phyloP scores from a whole-genome alignment of 2,888 invertebrate genomes.

The Heliconius ethilla region DNA sequence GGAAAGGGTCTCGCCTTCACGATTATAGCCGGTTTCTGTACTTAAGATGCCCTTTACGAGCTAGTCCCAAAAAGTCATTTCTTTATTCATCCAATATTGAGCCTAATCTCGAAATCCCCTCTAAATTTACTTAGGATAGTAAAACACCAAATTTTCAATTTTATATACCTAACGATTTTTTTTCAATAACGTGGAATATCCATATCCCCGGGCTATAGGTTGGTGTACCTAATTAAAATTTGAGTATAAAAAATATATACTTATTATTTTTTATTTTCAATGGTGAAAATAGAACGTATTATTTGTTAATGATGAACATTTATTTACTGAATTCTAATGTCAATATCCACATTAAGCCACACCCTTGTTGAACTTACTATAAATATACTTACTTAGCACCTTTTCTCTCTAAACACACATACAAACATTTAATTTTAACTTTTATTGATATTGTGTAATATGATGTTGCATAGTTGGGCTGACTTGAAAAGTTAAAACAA shows the following conservation, averaged over 20 bases:
- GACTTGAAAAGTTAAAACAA: constrained; percentile 56
- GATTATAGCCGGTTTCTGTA: constrained; percentile 74
- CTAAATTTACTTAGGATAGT: constrained; percentile 33
- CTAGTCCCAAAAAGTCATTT: constrained; percentile 70
- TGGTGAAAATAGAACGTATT: background rate
- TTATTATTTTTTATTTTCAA: background rate
- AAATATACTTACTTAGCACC: background rate
- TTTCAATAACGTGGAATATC: background rate
- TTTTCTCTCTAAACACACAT: background rate
- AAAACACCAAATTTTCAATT: constrained; percentile 29
- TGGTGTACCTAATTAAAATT: background rate
- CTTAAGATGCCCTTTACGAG: constrained; percentile 72
- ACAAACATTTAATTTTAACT: background rate
- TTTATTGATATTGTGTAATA: constrained; percentile 17
- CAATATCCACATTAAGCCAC: background rate
- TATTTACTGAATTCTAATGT: background rate
- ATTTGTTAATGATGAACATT: background rate
- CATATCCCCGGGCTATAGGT: background rate
- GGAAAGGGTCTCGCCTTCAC: constrained; percentile 70
- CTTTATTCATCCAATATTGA: constrained; percentile 50
- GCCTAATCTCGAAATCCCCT: constrained; percentile 33
- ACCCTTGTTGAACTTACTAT: background rate
- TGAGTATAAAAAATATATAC: background rate
- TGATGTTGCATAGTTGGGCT: constrained; percentile 35
- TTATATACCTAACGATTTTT: background rate